phyloP scores from a whole-genome alignment of 1,140 invertebrate species.

The Trinorchestia longiramus region DNA sequence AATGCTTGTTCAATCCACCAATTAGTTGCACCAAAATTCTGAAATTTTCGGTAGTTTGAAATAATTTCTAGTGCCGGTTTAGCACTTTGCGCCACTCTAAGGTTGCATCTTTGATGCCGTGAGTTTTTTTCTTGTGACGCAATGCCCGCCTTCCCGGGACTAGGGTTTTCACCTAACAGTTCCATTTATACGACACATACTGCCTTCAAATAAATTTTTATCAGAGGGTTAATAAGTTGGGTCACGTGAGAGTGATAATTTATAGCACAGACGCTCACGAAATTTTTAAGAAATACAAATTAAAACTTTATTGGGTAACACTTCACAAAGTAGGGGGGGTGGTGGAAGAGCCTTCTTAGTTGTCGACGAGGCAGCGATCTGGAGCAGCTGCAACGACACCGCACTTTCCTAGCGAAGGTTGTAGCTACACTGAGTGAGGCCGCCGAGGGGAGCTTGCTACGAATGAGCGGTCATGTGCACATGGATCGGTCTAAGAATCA shows the following conservation, averaged over 20 bases:
- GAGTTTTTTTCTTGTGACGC: neutral
- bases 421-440: neutral
- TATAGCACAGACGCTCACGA: neutral
- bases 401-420: neutral
- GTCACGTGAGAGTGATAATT: neutral
- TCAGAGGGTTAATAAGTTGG: neutral
- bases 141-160: neutral
- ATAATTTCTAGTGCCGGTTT: neutral
- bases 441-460: neutral
- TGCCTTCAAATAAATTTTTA: slow-evolving; percentile 19
- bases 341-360: neutral
- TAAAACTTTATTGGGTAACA: neutral
- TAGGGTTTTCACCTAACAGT: slow-evolving; percentile 35
- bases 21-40: neutral
- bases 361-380: neutral
- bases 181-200: slow-evolving; percentile 48
- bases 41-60: neutral
- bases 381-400: neutral
- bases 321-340: neutral
- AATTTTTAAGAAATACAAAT: neutral
- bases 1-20: neutral
- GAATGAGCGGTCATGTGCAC: neutral
- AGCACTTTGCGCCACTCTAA: slow-evolving; percentile 13
- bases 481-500: neutral
- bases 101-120: neutral